Evolutionary conservation across 35 echinoderm and acorn worm species (phyloP).

Genomic region (Strongylocentrotus purpuratus): DNA sequence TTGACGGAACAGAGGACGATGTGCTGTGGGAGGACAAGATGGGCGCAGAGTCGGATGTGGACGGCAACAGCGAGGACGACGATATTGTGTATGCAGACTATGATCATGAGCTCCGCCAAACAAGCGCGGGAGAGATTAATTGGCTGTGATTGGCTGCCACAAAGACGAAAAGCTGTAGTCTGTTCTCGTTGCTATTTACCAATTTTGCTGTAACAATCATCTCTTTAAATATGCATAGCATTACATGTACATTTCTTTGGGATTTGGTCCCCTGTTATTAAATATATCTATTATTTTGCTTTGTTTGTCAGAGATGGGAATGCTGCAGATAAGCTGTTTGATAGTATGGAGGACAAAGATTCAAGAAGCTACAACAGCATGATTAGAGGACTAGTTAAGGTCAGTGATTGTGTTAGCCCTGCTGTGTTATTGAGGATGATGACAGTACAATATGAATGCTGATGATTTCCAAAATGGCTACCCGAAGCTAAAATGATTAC

Average conservation of each 20-base stretch:
- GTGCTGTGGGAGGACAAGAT: background rate
- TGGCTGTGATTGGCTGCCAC: too few species aligned
- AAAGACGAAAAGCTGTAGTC: too few species aligned
- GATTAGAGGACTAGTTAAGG: slow-evolving; percentile 86
- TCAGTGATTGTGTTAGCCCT: background rate
- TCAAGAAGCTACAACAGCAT: slow-evolving; percentile 69
- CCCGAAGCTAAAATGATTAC: background rate
- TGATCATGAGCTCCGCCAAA: too few species aligned
- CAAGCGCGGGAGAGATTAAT: too few species aligned
- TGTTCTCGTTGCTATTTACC: too few species aligned
- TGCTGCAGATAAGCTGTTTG: slow-evolving; percentile 66
- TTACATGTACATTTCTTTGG: too few species aligned
- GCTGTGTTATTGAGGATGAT: background rate
- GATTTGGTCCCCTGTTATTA: too few species aligned
- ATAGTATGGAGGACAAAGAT: slow-evolving; percentile 68
- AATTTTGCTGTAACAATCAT: too few species aligned
- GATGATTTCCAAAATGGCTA: too few species aligned
- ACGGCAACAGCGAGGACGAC: background rate
- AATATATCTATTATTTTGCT: background rate
- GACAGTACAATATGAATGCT: too few species aligned
- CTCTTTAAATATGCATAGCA: too few species aligned
- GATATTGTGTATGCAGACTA: too few species aligned
- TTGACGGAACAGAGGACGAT: background rate
- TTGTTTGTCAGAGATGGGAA: slow-evolving; percentile 67
- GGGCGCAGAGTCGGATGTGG: background rate